Percentiles rank a stretch among this genome's conserved stretches.
These are phyloP conservation scores for Butastur rufipennis DNA, from an alignment of 2,113 vertebrate species.

Conservation along the genomic window DNA sequence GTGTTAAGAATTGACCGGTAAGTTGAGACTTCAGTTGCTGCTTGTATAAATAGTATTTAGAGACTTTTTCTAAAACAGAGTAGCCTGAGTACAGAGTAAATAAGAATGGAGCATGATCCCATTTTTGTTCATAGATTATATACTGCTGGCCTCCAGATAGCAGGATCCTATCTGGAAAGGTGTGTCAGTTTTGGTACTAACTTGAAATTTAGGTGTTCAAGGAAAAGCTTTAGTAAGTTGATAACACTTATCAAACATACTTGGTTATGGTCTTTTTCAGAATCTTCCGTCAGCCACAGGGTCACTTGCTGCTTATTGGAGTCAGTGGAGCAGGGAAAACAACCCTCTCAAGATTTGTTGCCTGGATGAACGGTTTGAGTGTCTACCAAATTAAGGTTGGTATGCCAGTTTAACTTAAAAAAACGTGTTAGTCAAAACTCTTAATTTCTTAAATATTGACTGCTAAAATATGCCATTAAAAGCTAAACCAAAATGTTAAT, in stretches of 20 bases:
- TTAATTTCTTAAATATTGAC: neutral
- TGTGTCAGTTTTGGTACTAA: neutral
- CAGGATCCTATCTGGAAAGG: neutral
- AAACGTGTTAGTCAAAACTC: neutral
- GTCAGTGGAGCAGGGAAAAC: constrained; percentile 98
- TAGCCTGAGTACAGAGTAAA: neutral
- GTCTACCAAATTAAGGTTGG: constrained; percentile 98
- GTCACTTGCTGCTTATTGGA: constrained; percentile 94
- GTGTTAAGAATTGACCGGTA: constrained; percentile 96
- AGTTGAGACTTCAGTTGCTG: neutral
- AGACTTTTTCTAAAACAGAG: neutral
- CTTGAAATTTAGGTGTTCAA: neutral
- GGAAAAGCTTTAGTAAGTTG: neutral
- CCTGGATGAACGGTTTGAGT: constrained; percentile 98
- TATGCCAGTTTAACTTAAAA: neutral
- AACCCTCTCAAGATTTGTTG: constrained; percentile 95
- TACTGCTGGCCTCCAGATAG: neutral
- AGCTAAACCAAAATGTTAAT: neutral
- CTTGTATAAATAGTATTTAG: neutral
- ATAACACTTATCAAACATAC: neutral
- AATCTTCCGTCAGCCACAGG: constrained; percentile 98
- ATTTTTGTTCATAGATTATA: neutral
- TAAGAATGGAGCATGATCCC: neutral
- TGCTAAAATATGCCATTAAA: neutral
- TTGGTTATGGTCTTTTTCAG: constrained; percentile 45